phyloP scores from a whole-genome alignment of 1,140 invertebrate genomes.

The Adoxophyes honmai region DNA sequence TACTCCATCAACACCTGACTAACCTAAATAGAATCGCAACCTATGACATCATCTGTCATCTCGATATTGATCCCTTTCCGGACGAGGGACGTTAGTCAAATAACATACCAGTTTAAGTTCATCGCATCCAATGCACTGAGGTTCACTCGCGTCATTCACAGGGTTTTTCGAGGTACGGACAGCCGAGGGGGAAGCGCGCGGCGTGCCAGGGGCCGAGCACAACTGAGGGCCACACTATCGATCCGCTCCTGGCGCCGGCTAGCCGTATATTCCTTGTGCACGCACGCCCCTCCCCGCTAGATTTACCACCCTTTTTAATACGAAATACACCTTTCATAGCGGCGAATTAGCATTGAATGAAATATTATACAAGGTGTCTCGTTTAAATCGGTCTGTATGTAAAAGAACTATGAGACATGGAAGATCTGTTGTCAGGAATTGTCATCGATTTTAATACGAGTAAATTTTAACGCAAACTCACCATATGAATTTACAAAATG shows the following conservation, averaged over 20 bases:
- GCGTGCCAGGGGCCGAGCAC: not conserved
- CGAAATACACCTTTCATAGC: slow-evolving; percentile 29
- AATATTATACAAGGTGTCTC: too few relatives aligned
- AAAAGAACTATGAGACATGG: too few relatives aligned
- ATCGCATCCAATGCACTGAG: slow-evolving; percentile 9
- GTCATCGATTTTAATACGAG: too few relatives aligned
- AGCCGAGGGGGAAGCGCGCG: slow-evolving; percentile 1
- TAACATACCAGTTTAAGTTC: not conserved
- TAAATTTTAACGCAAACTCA: too few relatives aligned
- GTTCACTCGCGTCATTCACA: slow-evolving; percentile 2
- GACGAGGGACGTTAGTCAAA: not conserved
- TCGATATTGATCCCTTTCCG: not conserved
- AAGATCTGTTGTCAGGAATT: too few relatives aligned
- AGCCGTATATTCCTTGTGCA: slow-evolving; percentile 69
- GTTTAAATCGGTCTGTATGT: too few relatives aligned
- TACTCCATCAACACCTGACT: not conserved
- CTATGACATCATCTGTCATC: not conserved
- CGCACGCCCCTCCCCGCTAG: slow-evolving; percentile 54
- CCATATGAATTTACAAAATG: too few relatives aligned
- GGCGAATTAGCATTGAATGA: slow-evolving; percentile 37
- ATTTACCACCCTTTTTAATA: slow-evolving; percentile 37
- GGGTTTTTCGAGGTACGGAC: not conserved
- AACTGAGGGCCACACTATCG: slow-evolving; percentile 29
- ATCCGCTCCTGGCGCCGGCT: slow-evolving; percentile 68
- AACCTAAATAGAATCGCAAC: not conserved